Percentiles rank a stretch among this genome's conserved stretches.
Evolutionary conservation across 2,113 vertebrate species (phyloP).

Genomic region (Patagioenas fasciata): DNA sequence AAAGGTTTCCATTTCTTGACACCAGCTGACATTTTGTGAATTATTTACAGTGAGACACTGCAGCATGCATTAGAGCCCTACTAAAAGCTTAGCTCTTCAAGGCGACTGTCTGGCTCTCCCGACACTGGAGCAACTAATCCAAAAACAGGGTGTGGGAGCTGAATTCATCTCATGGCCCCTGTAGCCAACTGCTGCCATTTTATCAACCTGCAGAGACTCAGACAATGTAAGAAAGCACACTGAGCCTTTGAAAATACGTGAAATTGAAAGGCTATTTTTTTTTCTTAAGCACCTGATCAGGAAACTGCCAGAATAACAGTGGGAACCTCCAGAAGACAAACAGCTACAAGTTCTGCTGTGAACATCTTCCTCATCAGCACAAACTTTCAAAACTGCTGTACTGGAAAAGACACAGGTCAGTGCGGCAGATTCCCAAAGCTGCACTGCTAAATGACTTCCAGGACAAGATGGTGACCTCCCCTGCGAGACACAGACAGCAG

Average conservation of each 20-base stretch:
- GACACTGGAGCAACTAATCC: neutral
- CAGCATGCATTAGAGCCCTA: neutral
- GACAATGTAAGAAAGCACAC: neutral
- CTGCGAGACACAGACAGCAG: neutral
- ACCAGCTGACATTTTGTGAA: slow-evolving; percentile 6
- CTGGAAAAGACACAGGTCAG: neutral
- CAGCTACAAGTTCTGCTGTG: neutral
- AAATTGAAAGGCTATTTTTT: neutral
- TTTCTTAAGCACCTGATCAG: neutral
- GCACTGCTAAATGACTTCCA: neutral
- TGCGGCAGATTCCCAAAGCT: neutral
- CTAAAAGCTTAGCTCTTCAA: neutral
- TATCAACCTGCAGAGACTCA: neutral
- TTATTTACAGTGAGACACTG: slow-evolving; percentile 36
- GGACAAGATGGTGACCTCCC: neutral
- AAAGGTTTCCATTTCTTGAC: slow-evolving; percentile 15
- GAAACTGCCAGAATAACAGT: neutral
- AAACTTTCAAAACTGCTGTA: slow-evolving; percentile 16
- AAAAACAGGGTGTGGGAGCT: neutral
- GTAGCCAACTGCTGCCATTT: neutral
- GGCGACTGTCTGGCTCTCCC: neutral
- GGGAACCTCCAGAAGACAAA: neutral
- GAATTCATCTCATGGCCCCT: neutral
- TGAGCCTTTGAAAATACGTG: neutral
- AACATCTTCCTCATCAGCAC: neutral